Evolutionary conservation across 2,888 invertebrate species (phyloP), one percentile per base, ranked within the genome.

Genomic region (Cremastinae sp.): DNA sequence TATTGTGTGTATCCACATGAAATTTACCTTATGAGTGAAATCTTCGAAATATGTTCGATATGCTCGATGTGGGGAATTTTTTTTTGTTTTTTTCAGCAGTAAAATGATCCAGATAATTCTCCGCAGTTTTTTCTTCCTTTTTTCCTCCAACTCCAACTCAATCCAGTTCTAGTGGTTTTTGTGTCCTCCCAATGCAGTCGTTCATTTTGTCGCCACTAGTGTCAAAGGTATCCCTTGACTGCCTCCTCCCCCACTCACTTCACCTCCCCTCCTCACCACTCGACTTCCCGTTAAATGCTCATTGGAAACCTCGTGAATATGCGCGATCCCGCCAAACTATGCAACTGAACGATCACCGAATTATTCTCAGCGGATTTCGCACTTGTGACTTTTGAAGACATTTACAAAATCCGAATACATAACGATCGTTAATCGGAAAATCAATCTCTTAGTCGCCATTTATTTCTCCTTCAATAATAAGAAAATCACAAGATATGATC

Each of bases 281-380:
- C 65, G 28, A 22, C 7, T 20, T 12, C 69, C 62, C 75, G 43
- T 43, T 39, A 43, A 41, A 58, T 64, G 56, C 49, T 64, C 73
- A 69, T 73, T 43, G 18, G 18, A 82, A 83, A 79, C 84, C 83
- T 80, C 80, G 83, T 81, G 83, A 86, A 83, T 83, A 79, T 51
- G 41, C 53, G 43, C 14, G 39, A 73, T 73, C 47, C 12, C 83
- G 81, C 79, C 78, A 81, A 85, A 82, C 83, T 79, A 80, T 78
- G 77, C 75, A 81, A 80, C 78, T 75, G 75, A 78, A 80, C 58
- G 18, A 39, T 1, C 62, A 68, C 49, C 43, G 10, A 53, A 16
- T 37, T 58, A 12, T 14, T 2, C 1, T 28, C 45, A 22, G n/a
- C 28, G 1, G 5, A 1, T 64, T 53, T 62, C 53, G 59, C 69